Percentiles rank a stretch among this genome's conserved stretches.
These are phyloP conservation scores for Psilopogon haemacephalus DNA, from an alignment of 2,113 vertebrate species.

Conservation along the genomic window DNA sequence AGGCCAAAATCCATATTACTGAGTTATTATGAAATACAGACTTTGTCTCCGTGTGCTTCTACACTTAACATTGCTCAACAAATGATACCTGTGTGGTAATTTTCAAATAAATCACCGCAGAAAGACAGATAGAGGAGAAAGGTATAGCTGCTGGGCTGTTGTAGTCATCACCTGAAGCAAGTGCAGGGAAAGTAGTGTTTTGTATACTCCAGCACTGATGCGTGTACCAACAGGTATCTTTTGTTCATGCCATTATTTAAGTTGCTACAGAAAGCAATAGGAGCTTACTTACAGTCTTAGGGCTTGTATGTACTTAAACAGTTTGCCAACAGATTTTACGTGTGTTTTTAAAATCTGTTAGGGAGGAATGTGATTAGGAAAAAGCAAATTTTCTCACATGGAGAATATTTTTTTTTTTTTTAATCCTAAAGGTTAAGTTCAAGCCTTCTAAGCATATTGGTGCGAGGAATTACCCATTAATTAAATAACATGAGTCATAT, in stretches of 20 bases:
- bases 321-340: constrained; percentile 44
- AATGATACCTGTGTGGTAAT: constrained; percentile 21
- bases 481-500: constrained; percentile 67
- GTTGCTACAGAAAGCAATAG: not conserved
- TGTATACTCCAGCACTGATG: not conserved
- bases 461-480: constrained; percentile 60
- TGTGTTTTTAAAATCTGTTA: constrained; percentile 57
- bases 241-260: not conserved
- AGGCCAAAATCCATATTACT: constrained; percentile 47
- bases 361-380: constrained; percentile 44
- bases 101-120: not conserved
- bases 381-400: constrained; percentile 61
- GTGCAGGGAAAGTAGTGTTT: not conserved
- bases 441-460: constrained; percentile 65
- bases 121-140: not conserved
- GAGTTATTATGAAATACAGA: constrained; percentile 50
- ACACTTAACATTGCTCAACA: constrained; percentile 26
- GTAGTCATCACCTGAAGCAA: not conserved
- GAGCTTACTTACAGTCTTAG: not conserved
- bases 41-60: constrained; percentile 22
- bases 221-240: not conserved
- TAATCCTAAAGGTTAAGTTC: constrained; percentile 61
- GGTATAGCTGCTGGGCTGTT: not conserved
- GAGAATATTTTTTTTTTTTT: constrained; percentile 61
- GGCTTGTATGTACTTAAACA: not conserved